These are phyloP conservation scores for Zootermopsis nevadensis DNA, from an alignment of 2,888 invertebrate species.

Conservation along the genomic window DNA sequence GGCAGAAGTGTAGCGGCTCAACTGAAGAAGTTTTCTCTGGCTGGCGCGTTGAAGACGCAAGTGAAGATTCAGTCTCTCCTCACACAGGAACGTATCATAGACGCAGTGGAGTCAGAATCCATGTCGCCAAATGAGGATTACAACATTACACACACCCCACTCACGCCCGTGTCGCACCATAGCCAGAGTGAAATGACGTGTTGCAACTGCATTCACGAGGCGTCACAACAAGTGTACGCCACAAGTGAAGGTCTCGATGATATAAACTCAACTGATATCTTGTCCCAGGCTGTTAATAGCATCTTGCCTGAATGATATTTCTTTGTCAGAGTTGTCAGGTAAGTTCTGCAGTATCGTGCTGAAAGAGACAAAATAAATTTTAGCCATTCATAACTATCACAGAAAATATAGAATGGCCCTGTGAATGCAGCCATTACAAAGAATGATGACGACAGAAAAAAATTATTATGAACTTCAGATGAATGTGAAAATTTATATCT, in stretches of 20 bases:
- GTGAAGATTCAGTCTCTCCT: constrained; percentile 25
- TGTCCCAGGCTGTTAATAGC: constrained; percentile 26
- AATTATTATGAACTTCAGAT: no score
- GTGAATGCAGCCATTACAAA: no score
- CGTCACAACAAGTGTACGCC: background rate
- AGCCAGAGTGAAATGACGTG: background rate
- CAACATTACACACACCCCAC: background rate
- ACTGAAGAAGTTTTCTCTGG: constrained; percentile 12
- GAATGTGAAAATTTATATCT: no score
- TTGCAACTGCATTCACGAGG: background rate
- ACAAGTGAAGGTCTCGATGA: background rate
- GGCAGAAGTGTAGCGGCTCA: constrained; percentile 19
- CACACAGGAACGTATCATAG: constrained; percentile 15
- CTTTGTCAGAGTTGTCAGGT: no score
- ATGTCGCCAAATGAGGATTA: background rate
- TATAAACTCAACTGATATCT: background rate
- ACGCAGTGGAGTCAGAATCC: background rate
- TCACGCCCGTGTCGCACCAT: background rate
- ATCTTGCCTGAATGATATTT: constrained; percentile 9
- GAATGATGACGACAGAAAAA: no score
- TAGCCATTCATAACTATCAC: no score
- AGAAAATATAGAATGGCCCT: no score
- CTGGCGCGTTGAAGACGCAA: constrained; percentile 14
- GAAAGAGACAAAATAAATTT: no score
- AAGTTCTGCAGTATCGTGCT: no score